Conservation (phyloP, 30 jellyfish, hydroid and myxozoan genomes). For the Pseudorhiza aurosa region DNA sequence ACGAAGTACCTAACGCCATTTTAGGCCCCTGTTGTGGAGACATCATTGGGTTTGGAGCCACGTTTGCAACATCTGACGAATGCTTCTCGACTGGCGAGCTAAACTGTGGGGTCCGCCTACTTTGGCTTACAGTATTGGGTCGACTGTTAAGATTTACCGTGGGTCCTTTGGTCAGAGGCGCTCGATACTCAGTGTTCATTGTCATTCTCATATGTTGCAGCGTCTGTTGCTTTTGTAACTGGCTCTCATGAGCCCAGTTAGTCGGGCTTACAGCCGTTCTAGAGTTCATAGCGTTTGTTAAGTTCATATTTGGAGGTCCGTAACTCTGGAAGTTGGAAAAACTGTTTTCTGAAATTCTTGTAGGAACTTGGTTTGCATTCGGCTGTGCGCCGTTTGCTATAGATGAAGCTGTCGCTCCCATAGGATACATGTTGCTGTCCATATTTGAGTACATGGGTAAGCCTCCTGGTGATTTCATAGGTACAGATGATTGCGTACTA, state of each 20-base stretch:
- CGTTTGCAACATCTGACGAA: conserved; percentile 32
- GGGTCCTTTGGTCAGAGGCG: conserved; percentile 61
- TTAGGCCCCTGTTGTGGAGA: conserved; percentile 33
- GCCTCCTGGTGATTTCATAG: conserved; percentile 61
- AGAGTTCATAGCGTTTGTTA: conserved; percentile 50
- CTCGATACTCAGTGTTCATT: conserved; percentile 54
- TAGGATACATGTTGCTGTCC: conserved; percentile 41
- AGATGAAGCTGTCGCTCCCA: conserved; percentile 42
- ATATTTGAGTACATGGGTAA: conserved; percentile 48
- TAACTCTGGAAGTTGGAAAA: conserved; percentile 37
- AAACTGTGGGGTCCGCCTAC: conserved; percentile 45
- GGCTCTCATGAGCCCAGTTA: conserved; percentile 62
- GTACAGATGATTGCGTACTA: conserved; percentile 23
- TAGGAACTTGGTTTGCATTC: conserved; percentile 2
- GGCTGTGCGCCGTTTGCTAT: conserved; percentile 44
- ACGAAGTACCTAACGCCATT: conserved; percentile 13
- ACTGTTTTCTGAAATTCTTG: conserved; percentile 29
- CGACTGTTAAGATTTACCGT: conserved; percentile 36
- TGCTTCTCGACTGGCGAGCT: conserved; percentile 40
- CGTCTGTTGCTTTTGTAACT: conserved; percentile 57
- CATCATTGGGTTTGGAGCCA: conserved; percentile 40
- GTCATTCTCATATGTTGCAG: conserved; percentile 48
- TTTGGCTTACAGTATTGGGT: conserved; percentile 28
- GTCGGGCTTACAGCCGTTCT: conserved; percentile 46
- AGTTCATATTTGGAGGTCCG: conserved; percentile 72